Evolutionary conservation across 2,888 invertebrate species (phyloP).

Genomic region (Chymomyza amoena): DNA sequence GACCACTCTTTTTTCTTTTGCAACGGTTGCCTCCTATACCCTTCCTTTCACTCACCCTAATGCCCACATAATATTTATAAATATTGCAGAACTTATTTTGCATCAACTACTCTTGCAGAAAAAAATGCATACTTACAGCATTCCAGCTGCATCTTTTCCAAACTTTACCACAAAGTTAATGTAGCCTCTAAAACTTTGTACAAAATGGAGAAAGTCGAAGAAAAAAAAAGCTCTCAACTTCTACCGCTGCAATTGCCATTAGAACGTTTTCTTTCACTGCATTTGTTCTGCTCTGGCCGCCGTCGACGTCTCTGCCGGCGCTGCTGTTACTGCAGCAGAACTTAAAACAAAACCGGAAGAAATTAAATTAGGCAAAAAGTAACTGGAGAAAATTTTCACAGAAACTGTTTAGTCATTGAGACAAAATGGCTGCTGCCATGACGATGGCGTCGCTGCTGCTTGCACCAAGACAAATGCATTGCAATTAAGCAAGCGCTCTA

Average conservation of each 20-base stretch:
- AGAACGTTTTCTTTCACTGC: conserved; percentile 17
- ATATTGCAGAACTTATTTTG: no score
- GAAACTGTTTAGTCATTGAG: conserved; percentile 10
- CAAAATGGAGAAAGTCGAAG: not conserved
- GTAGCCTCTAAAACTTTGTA: not conserved
- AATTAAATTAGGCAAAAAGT: conserved; percentile 50
- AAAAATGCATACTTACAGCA: no score
- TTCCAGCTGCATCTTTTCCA: not conserved
- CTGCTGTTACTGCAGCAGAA: not conserved
- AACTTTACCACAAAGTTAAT: conserved; percentile 35
- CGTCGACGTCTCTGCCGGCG: no score
- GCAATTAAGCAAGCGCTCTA: not conserved
- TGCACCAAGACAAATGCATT: conserved; percentile 5
- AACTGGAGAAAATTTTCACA: not conserved
- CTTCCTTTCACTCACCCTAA: no score
- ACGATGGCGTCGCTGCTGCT: not conserved
- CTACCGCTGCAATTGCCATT: not conserved
- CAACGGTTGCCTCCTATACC: no score
- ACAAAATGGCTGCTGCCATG: not conserved
- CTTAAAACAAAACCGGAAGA: conserved; percentile 30
- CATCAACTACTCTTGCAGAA: no score
- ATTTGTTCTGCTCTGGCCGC: conserved; percentile 11
- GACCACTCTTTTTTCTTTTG: no score
- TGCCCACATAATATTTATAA: no score
- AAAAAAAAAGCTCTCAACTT: conserved; percentile 18